phyloP scores from a whole-genome alignment of 2,113 vertebrate species.

The Falco punctatus region DNA sequence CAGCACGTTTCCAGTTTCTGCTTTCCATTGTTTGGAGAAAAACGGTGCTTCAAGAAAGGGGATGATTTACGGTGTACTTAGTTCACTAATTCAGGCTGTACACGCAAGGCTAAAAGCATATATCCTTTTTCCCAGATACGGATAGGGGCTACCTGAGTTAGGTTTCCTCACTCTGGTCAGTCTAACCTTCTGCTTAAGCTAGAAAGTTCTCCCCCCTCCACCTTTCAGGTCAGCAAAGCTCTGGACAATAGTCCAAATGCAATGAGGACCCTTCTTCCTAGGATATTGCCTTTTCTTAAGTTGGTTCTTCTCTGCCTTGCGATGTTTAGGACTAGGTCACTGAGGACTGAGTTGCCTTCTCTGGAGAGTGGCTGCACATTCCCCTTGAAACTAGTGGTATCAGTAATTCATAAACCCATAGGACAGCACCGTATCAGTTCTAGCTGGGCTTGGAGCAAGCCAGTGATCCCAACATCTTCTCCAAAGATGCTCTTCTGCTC shows the following conservation, averaged over 20 bases:
- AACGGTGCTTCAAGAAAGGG: not conserved
- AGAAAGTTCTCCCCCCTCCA: not conserved
- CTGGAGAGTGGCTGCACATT: not conserved
- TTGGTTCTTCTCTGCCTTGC: not conserved
- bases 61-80: not conserved
- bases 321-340: not conserved
- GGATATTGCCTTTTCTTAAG: not conserved
- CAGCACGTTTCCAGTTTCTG: conserved; percentile 9
- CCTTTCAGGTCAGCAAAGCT: not conserved
- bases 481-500: not conserved
- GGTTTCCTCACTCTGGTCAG: not conserved
- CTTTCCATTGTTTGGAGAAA: conserved; percentile 22
- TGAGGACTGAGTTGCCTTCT: not conserved
- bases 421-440: not conserved
- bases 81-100: not conserved
- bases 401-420: not conserved
- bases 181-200: not conserved
- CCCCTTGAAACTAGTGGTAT: not conserved
- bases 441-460: not conserved
- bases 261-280: not conserved
- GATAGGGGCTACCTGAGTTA: not conserved
- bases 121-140: not conserved
- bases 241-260: not conserved
- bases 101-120: not conserved
- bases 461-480: not conserved